A percentile compares a stretch with the other conserved stretches of the same genome.
These are phyloP conservation scores for Erebia epiphron DNA, from an alignment of 2,888 invertebrate species.

Conservation along the genomic window DNA sequence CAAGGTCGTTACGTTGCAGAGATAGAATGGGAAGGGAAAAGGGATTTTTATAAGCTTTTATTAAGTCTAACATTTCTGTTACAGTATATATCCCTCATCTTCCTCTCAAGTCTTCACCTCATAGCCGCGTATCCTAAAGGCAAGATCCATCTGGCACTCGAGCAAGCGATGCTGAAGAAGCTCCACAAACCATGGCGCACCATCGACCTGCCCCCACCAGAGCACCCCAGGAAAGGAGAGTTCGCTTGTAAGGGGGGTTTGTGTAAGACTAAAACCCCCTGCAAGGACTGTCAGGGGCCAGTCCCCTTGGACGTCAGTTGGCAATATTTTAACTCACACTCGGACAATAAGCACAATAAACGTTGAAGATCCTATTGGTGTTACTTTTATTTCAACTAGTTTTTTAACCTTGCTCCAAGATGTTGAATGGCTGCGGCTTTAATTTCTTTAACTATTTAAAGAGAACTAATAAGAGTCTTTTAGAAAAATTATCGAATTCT, in stretches of 20 bases:
- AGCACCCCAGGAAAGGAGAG: constrained; percentile 59
- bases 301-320: constrained; percentile 47
- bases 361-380: constrained; percentile 10
- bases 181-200: constrained; percentile 57
- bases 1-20: no score
- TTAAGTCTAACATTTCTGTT: constrained; percentile 13
- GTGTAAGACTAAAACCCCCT: constrained; percentile 47
- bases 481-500: no score
- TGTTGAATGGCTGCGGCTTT: background rate
- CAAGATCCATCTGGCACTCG: constrained; percentile 41
- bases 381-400: constrained; percentile 13
- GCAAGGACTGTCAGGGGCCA: constrained; percentile 53
- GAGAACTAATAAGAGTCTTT: no score
- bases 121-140: constrained; percentile 35
- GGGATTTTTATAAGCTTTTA: no score
- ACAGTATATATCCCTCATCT: constrained; percentile 30
- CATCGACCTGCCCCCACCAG: constrained; percentile 47
- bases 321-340: constrained; percentile 26
- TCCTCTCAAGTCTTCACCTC: constrained; percentile 22
- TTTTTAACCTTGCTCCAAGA: background rate
- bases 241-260: constrained; percentile 50
- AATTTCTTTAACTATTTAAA: no score
- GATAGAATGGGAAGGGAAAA: no score
- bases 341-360: constrained; percentile 25
- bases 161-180: constrained; percentile 52